A percentile compares a stretch with the other conserved stretches of the same genome.
These are phyloP conservation scores for Drosophila pseudoobscura DNA, from an alignment of 1,140 invertebrate genomes.

Conservation along the genomic window DNA sequence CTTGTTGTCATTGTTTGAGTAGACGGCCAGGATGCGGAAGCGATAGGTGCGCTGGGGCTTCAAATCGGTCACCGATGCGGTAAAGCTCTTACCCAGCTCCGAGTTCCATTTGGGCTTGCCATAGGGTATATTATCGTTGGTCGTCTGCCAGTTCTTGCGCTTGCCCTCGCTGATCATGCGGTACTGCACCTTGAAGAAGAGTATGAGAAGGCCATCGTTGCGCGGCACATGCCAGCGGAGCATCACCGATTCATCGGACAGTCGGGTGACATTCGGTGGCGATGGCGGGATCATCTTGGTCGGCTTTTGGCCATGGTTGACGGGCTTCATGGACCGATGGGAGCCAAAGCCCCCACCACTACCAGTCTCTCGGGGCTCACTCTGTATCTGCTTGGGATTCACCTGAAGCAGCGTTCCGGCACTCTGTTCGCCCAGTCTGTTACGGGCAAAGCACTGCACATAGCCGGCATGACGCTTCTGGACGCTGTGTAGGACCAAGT, in stretches of 20 bases:
- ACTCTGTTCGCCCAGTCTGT: slow-evolving; percentile 88
- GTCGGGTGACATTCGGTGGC: slow-evolving; percentile 91
- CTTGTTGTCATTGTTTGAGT: slow-evolving; percentile 96
- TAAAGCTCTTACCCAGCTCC: slow-evolving; percentile 85
- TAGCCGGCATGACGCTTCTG: slow-evolving; percentile 93
- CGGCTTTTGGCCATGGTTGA: slow-evolving; percentile 24
- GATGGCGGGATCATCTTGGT: slow-evolving; percentile 91
- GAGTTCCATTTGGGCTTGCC: slow-evolving; percentile 86
- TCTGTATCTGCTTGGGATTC: slow-evolving; percentile 89
- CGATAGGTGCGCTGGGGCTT: slow-evolving; percentile 88
- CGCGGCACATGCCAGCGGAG: slow-evolving; percentile 93
- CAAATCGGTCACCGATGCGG: slow-evolving; percentile 87
- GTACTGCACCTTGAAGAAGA: slow-evolving; percentile 91
- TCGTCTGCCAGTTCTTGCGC: slow-evolving; percentile 89
- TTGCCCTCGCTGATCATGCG: slow-evolving; percentile 63
- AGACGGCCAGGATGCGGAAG: slow-evolving; percentile 96
- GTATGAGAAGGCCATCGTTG: slow-evolving; percentile 91
- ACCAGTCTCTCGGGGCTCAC: slow-evolving; percentile 55
- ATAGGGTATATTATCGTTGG: slow-evolving; percentile 90
- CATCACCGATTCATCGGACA: slow-evolving; percentile 95
- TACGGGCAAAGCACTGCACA: slow-evolving; percentile 94
- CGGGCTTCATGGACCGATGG: slow-evolving; percentile 8
- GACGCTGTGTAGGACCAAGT: slow-evolving; percentile 87
- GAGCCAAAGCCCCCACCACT: not conserved
- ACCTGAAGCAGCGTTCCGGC: slow-evolving; percentile 88